phyloP scores from a whole-genome alignment of 2,797 vertebrate species.

The Poliocrania exsul region DNA sequence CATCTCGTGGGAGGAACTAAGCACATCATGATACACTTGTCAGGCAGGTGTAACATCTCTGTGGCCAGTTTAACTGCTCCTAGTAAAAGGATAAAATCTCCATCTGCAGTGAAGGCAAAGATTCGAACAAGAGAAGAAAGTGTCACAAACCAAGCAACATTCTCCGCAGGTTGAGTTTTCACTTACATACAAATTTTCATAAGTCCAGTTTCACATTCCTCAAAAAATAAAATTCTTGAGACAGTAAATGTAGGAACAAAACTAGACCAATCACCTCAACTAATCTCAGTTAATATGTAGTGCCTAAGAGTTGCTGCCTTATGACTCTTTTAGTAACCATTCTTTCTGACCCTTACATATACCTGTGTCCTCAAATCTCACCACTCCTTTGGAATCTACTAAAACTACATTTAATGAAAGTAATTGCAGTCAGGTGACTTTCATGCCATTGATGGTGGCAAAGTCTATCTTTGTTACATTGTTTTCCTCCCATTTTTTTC shows the following conservation, averaged over 20 bases:
- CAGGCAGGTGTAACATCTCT: neutral
- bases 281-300: neutral
- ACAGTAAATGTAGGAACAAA: neutral
- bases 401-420: neutral
- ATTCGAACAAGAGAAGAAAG: neutral
- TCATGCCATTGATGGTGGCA: neutral
- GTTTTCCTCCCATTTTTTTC: neutral
- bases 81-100: neutral
- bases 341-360: neutral
- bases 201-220: neutral
- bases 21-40: neutral
- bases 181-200: neutral
- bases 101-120: neutral
- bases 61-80: rapidly evolving
- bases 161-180: neutral
- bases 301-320: neutral
- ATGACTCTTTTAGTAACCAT: neutral
- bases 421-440: neutral
- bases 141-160: rapidly evolving
- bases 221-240: neutral
- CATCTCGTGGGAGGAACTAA: conserved; percentile 47
- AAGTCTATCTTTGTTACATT: neutral
- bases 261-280: neutral
- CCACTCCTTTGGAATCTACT: neutral
- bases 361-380: neutral